Base-by-base conservation (phyloP, 2,888 invertebrate genomes). In the Tenthredo distinguenda region DNA sequence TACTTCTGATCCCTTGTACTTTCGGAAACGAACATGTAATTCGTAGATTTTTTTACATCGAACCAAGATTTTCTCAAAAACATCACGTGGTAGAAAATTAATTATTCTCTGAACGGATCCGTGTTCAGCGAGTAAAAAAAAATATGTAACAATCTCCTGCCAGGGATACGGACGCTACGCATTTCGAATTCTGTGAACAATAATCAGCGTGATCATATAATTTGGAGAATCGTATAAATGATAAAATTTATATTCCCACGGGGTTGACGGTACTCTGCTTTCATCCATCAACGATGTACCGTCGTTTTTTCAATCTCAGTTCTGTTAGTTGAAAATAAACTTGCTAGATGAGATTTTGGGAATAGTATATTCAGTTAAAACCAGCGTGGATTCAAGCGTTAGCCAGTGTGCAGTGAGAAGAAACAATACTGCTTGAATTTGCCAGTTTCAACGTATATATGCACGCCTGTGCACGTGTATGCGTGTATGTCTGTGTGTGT, bases 401-500 rank as follows among this genome's bases (percentile, higher is more conserved):
- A 34, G 68, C 6, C 68, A 34, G 68, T 68, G 68, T 34, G 68
- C 68, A 68, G 7, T 5, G 18, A 34, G 68, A 68, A 68, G 68
- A 68, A 68, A 68, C 68, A 68, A 68, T 68, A 68, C 68, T 68
- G 34, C 31, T 68, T 68, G 68, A 34, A 68, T 68, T 68, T 34
- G 18, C 68, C 34, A 68, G 68, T 34, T 34, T 7, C 34, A 34
- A 26, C 18, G 68, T 26, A 34, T 55, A 55, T 1, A n/a, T 7
- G n/a, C n/a, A 55, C 7, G n/a, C 1, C 6, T 5, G n/a, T n/a
- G 18, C 18, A 50, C 10, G 62, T 21, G 26, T 21, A 81, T 85
- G 85, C 85, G 72, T 85, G 72, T 81, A 68, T 86, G 18, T 50
- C 50, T 83, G 76, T 82, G 84, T 76, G 50, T 85, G 85, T 74